These are phyloP conservation scores for Cavia porcellus DNA, from an alignment of 2,113 vertebrate species.

Conservation along the genomic window DNA sequence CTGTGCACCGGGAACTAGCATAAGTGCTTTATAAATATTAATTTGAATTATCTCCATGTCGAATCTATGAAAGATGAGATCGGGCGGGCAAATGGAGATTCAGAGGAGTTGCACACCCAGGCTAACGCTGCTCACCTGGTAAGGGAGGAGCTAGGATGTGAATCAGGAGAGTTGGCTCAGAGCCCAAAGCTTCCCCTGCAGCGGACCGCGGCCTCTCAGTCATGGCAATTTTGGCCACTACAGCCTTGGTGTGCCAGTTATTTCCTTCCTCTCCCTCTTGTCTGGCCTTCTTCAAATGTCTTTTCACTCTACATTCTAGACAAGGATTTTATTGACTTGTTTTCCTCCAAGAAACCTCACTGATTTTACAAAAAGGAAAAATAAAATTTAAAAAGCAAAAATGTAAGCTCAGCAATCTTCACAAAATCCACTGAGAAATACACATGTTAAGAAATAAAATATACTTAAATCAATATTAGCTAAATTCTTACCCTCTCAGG, in stretches of 20 bases:
- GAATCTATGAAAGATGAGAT: not conserved
- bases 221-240: not conserved
- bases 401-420: conserved; percentile 69
- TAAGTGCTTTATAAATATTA: conserved; percentile 68
- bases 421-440: conserved; percentile 62
- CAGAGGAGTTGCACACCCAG: not conserved
- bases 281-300: conserved; percentile 50
- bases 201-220: not conserved
- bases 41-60: conserved; percentile 32
- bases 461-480: conserved; percentile 67
- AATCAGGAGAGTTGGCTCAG: not conserved
- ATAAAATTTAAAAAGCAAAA: conserved; percentile 50
- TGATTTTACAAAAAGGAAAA: conserved; percentile 61
- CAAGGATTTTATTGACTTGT: conserved; percentile 65
- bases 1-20: not conserved
- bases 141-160: not conserved
- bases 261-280: not conserved
- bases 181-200: not conserved
- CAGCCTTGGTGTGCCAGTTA: not conserved
- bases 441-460: conserved; percentile 65
- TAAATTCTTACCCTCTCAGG: conserved; percentile 59
- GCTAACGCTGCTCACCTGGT: not conserved
- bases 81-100: not conserved
- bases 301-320: conserved; percentile 63
- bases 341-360: conserved; percentile 49